A percentile compares a stretch with the other conserved stretches of the same genome.
Conservation (phyloP, 1,140 invertebrate genomes). For the Condylostylus longicornis region DNA sequence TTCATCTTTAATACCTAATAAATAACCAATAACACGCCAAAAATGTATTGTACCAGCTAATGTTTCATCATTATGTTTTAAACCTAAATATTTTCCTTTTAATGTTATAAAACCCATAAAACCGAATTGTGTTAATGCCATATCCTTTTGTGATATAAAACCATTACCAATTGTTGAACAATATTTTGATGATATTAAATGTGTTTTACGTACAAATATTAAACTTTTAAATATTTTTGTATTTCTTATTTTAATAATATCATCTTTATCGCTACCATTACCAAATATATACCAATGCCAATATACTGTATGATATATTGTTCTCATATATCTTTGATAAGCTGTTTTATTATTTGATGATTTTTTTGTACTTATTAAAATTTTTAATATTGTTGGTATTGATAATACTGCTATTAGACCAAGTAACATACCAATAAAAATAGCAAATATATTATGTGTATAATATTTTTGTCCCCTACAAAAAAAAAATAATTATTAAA, state of each 20-base stretch:
- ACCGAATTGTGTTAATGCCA: constrained; percentile 64
- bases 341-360: constrained; percentile 42
- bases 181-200: constrained; percentile 39
- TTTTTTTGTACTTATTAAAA: constrained; percentile 45
- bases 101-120: constrained; percentile 60
- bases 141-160: constrained; percentile 52
- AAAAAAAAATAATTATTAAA: constrained; percentile 11
- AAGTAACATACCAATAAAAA: constrained; percentile 39
- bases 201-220: constrained; percentile 42
- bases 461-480: constrained; percentile 46
- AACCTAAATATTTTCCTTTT: constrained; percentile 44
- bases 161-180: constrained; percentile 29
- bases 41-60: constrained; percentile 59
- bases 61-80: constrained; percentile 37
- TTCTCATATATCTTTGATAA: constrained; percentile 55
- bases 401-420: constrained; percentile 42
- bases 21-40: constrained; percentile 59
- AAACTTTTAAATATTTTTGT: constrained; percentile 40
- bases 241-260: too few species aligned
- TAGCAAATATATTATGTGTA: constrained; percentile 36
- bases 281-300: constrained; percentile 54
- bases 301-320: constrained; percentile 44
- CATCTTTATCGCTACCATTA: constrained; percentile 1
- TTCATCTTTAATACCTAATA: constrained; percentile 58
- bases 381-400: constrained; percentile 39